Evolutionary conservation across 1,140 invertebrate species (phyloP), one percentile per base, ranked within the genome.

Genomic region (Aporrectodea caliginosa): DNA sequence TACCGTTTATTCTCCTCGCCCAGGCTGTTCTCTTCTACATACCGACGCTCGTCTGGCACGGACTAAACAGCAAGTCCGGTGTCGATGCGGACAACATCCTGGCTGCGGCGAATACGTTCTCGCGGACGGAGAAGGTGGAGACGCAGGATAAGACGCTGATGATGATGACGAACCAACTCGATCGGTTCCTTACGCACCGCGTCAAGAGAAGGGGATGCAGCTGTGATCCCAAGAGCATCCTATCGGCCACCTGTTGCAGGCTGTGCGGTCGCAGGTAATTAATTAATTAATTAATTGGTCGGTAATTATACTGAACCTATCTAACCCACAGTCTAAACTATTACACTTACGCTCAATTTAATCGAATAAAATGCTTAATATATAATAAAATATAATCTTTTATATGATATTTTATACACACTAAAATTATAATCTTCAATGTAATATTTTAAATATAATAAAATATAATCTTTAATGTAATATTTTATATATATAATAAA

Each of bases 1-100:
- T 90, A 14, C 90, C 90, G 6, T 87, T 91, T 33, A 90, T 91
- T 79, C 82, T 91, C 16, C 83, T 91, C 27, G 85, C 90, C 1
- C 90, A 91, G 84, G 90, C 90, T 12, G 85, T 82, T 30, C 78
- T 82, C 78, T 83, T 83, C 75, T 82, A 83, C 78, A 35, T 82
- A 71, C 82, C 82, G 33, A 79, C 77, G 88, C 6, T 90, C 16
- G 85, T 91, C 30, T 91, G 90, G 90, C 85, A 89, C 35, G 85
- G 89, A 34, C 82, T 90, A 33, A 89, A 89, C 79, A 86, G 85
- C 75, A 89, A 90, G 73, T 90, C 89, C 29, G 90, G 89, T 35
- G 87, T 88, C 74, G 85, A 88, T 81, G 85, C 88, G 0, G 73
- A 79, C 31, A 81, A 78, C 80, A 81, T 81, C 76, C 76, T 81